Evolutionary conservation across 2,888 invertebrate species (phyloP).

Genomic region (Enchytraeus crypticus): DNA sequence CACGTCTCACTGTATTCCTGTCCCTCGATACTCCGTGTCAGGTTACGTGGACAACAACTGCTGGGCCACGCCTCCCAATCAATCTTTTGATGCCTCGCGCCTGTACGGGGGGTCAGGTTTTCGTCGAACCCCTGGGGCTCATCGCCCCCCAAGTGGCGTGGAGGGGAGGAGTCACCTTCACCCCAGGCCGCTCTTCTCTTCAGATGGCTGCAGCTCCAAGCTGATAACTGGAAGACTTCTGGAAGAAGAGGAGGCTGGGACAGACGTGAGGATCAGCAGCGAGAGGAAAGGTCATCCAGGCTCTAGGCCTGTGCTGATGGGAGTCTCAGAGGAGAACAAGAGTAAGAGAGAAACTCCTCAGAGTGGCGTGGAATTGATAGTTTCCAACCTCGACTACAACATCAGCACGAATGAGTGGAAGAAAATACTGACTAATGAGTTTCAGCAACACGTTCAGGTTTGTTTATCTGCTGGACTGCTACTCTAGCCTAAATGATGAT

Average conservation of each 20-base stretch:
- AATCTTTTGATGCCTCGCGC: not conserved
- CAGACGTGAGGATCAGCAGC: not conserved
- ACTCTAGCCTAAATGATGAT: too few species aligned
- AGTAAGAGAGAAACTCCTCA: not conserved
- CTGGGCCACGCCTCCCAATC: not conserved
- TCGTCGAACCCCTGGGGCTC: slow-evolving; percentile 28
- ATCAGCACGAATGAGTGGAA: slow-evolving; percentile 62
- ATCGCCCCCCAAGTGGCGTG: slow-evolving; percentile 12
- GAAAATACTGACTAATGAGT: slow-evolving; percentile 57
- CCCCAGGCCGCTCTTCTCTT: not conserved
- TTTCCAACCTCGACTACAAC: slow-evolving; percentile 64
- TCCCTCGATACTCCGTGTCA: too few species aligned
- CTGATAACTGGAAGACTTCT: not conserved
- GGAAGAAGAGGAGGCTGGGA: too few species aligned
- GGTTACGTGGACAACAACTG: too few species aligned
- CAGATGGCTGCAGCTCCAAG: not conserved
- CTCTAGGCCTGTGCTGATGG: not conserved
- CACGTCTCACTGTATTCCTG: too few species aligned
- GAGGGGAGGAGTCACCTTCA: not conserved
- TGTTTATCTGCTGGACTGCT: not conserved
- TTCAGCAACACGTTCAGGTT: slow-evolving; percentile 62
- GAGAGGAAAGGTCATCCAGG: not conserved
- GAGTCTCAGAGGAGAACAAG: not conserved
- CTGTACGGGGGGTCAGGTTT: slow-evolving; percentile 9
- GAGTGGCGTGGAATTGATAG: slow-evolving; percentile 42